phyloP scores from a whole-genome alignment of 53 echinoderm and acorn worm species.

The Luidia sarsii region DNA sequence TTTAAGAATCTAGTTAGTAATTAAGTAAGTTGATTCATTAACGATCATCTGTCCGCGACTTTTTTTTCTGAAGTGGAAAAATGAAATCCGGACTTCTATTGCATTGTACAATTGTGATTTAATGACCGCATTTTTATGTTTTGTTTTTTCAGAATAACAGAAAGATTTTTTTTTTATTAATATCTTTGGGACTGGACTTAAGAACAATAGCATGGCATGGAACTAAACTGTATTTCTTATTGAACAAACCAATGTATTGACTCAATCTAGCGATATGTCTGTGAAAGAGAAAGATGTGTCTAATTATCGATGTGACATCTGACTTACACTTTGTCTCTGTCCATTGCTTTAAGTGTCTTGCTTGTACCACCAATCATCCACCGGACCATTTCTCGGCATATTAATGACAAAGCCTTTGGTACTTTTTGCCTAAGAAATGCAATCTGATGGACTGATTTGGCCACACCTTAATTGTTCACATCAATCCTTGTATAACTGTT shows the following conservation, averaged over 20 bases:
- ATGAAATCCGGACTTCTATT: constrained; percentile 9
- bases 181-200: constrained; percentile 3
- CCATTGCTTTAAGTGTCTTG: too few species aligned
- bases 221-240: neutral
- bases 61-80: constrained; percentile 16
- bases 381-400: too few species aligned
- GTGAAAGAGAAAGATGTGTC: too few species aligned
- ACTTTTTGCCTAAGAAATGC: too few species aligned
- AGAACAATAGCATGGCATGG: constrained; percentile 38
- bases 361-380: too few species aligned
- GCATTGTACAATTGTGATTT: constrained; percentile 56
- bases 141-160: neutral
- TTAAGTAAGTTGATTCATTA: constrained; percentile 22
- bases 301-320: too few species aligned
- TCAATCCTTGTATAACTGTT: too few species aligned
- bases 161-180: too few species aligned
- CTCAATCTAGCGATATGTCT: constrained; percentile 40
- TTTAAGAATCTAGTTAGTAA: constrained; percentile 36
- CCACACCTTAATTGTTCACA: too few species aligned
- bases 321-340: too few species aligned
- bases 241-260: neutral
- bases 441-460: too few species aligned
- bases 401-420: too few species aligned
- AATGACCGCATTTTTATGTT: neutral
- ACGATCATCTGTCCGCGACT: neutral